phyloP scores from a whole-genome alignment of 23 tunicate species.

The Trididemnum nubilum region DNA sequence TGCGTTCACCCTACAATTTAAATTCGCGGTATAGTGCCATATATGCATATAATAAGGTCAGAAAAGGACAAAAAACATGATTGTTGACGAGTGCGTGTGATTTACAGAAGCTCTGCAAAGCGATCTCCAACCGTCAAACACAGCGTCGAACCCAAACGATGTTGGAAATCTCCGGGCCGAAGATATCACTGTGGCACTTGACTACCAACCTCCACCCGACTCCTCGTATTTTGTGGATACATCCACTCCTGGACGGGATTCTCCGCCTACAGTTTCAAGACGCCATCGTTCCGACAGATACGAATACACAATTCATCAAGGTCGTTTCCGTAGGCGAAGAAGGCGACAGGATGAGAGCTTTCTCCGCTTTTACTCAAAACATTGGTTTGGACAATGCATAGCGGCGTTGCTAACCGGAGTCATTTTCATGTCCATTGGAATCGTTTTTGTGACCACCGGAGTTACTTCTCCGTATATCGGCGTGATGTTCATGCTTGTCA shows the following conservation, averaged over 20 bases:
- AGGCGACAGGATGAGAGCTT: neutral
- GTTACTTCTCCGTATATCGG: constrained; percentile 62
- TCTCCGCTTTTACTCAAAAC: constrained; percentile 53
- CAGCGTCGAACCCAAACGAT: too few species aligned
- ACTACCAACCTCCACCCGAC: constrained; percentile 36
- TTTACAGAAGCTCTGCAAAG: too few species aligned
- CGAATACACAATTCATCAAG: neutral
- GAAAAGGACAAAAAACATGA: too few species aligned
- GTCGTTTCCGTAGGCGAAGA: neutral
- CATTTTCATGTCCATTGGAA: constrained; percentile 62
- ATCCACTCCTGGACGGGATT: neutral
- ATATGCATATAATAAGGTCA: too few species aligned
- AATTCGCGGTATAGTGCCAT: too few species aligned
- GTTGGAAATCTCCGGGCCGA: constrained; percentile 5
- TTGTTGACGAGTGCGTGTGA: too few species aligned
- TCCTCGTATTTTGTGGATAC: neutral
- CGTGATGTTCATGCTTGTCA: constrained; percentile 59
- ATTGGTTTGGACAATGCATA: constrained; percentile 72
- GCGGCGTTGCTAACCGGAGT: constrained; percentile 63
- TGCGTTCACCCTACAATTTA: too few species aligned
- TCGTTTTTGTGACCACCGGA: constrained; percentile 42
- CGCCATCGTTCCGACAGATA: neutral
- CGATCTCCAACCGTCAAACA: too few species aligned
- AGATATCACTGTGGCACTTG: constrained; percentile 42
- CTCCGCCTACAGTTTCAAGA: neutral